These are phyloP conservation scores for Rhagoletis zephyria DNA, from an alignment of 1,140 invertebrate genomes.

Conservation along the genomic window DNA sequence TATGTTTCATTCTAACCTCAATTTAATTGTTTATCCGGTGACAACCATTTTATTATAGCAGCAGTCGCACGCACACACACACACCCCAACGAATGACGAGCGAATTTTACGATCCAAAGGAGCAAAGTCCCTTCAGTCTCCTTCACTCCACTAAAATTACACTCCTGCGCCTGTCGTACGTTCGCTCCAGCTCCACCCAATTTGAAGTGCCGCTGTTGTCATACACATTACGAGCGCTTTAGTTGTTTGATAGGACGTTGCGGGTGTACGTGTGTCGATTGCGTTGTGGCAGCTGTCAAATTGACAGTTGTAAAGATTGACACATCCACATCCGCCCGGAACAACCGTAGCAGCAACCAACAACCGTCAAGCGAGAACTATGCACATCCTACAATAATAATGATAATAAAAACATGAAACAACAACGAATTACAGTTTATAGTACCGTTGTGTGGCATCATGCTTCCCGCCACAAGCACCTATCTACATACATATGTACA, in stretches of 20 bases:
- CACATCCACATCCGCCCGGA: constrained; percentile 47
- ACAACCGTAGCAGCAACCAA: neutral
- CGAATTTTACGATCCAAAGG: constrained; percentile 49
- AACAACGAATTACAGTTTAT: constrained; percentile 52
- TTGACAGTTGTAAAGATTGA: constrained; percentile 57
- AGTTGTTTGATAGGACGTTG: neutral
- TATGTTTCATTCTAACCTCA: constrained; percentile 73
- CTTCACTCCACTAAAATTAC: neutral
- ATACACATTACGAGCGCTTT: too few relatives aligned
- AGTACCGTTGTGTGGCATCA: constrained; percentile 11
- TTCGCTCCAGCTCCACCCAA: neutral
- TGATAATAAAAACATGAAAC: constrained; percentile 44
- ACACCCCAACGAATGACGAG: neutral
- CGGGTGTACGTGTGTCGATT: neutral
- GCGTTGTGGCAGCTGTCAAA: constrained; percentile 54
- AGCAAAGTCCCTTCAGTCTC: neutral
- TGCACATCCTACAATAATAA: constrained; percentile 48
- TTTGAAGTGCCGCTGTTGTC: constrained; percentile 36
- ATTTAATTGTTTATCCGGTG: constrained; percentile 74
- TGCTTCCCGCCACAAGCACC: neutral
- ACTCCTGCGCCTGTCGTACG: neutral
- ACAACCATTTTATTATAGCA: constrained; percentile 63
- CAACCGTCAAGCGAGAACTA: neutral
- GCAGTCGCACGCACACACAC: constrained; percentile 14
- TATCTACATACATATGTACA: constrained; percentile 27